Evolutionary conservation across 2,797 vertebrate genomes (phyloP).

Genomic region (Orientallactaga sibirica): DNA sequence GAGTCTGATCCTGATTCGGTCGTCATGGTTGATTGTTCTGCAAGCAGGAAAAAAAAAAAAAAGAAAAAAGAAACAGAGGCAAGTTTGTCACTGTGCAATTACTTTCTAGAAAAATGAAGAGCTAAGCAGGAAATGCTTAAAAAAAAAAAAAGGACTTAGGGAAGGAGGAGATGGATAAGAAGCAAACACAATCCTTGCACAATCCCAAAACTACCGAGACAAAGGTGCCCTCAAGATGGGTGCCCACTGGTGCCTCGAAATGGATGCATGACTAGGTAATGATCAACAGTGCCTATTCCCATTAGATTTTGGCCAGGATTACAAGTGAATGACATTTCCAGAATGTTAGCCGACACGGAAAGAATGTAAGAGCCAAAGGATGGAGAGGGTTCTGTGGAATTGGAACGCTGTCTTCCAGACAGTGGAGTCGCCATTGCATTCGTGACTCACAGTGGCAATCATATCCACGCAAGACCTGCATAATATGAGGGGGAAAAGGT

Average conservation of each 20-base stretch:
- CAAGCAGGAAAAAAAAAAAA: constrained; percentile 57
- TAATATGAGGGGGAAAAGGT: too few relatives aligned
- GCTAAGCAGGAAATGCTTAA: too few relatives aligned
- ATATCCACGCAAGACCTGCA: too few relatives aligned
- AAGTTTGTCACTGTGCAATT: background rate
- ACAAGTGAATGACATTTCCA: background rate
- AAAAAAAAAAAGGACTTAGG: background rate
- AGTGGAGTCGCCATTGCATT: too few relatives aligned
- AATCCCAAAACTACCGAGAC: background rate
- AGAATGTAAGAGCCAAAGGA: too few relatives aligned
- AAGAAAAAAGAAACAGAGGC: background rate
- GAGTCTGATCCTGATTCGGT: constrained; percentile 95
- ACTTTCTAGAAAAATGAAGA: background rate
- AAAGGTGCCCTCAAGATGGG: background rate
- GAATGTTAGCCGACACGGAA: background rate
- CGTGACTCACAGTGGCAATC: too few relatives aligned
- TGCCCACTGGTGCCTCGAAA: background rate
- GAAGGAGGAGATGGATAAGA: background rate
- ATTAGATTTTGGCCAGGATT: background rate
- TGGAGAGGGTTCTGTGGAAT: too few relatives aligned
- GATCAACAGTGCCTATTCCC: background rate
- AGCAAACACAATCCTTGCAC: background rate
- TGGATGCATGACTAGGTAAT: background rate
- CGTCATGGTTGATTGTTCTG: constrained; percentile 97
- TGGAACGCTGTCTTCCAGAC: too few relatives aligned